Conservation (phyloP, 1,140 invertebrate genomes). For the Elysia chlorotica region DNA sequence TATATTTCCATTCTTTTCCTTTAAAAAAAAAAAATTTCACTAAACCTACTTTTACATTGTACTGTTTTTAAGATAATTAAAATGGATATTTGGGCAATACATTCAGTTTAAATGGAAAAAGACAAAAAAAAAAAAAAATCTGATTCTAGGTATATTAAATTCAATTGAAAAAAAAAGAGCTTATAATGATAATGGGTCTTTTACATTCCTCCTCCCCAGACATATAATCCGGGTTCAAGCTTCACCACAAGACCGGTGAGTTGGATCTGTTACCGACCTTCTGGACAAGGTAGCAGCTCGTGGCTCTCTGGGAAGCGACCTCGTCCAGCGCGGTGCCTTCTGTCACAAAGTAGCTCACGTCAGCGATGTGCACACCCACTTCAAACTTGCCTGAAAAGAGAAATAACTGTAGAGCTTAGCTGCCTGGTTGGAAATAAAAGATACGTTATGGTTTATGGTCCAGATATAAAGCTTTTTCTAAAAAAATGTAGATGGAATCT, state of each 20-base stretch:
- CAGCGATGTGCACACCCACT: slow-evolving; percentile 92
- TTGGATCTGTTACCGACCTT: slow-evolving; percentile 65
- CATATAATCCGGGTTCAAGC: not conserved
- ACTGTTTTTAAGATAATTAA: too few relatives aligned
- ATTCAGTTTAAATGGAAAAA: not conserved
- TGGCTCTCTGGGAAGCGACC: slow-evolving; percentile 76
- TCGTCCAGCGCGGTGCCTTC: slow-evolving; percentile 75
- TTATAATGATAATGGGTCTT: too few relatives aligned
- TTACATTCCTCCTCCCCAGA: not conserved
- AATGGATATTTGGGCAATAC: not conserved
- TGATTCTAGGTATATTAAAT: not conserved
- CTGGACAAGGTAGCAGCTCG: slow-evolving; percentile 85
- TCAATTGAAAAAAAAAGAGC: too few relatives aligned
- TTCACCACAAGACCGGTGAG: too few relatives aligned
- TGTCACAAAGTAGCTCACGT: slow-evolving; percentile 82
- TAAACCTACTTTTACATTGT: too few relatives aligned
- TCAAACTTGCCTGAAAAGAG: slow-evolving; percentile 60
- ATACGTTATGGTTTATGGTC: too few relatives aligned
- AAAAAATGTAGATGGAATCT: not conserved
- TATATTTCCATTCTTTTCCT: too few relatives aligned
- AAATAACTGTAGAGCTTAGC: too few relatives aligned
- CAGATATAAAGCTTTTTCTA: too few relatives aligned
- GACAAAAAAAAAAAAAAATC: not conserved
- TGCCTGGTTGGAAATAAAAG: too few relatives aligned
- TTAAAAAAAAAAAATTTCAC: too few relatives aligned